These are phyloP conservation scores for Echeneis naucrates DNA, from an alignment of 2,797 vertebrate species.

Conservation along the genomic window DNA sequence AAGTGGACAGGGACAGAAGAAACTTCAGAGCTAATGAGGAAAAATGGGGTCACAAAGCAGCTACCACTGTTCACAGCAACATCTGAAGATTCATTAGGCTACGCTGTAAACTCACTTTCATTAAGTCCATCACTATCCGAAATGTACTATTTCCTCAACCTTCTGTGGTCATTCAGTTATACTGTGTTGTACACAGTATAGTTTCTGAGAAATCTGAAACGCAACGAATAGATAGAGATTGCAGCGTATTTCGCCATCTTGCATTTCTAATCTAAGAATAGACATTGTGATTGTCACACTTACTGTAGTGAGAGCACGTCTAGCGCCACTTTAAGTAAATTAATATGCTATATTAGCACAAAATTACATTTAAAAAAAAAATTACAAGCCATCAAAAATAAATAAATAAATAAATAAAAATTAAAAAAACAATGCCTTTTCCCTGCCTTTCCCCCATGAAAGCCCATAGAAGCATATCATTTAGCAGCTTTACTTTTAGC, in stretches of 20 bases:
- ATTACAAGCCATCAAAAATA: background rate
- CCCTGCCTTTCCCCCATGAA: background rate
- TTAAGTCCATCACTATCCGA: slow-evolving; percentile 1
- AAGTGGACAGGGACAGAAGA: slow-evolving; percentile 36
- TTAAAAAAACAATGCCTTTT: too few species aligned
- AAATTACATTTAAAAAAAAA: background rate
- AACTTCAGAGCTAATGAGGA: slow-evolving; percentile 65
- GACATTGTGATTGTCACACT: slow-evolving; percentile 1
- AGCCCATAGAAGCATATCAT: slow-evolving; percentile 22
- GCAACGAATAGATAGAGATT: too few species aligned
- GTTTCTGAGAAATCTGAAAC: background rate
- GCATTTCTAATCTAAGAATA: background rate
- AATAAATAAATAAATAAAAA: too few species aligned
- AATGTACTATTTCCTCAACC: background rate
- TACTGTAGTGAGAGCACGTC: background rate
- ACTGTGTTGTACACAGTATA: background rate
- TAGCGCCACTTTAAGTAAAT: background rate
- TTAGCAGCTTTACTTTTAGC: slow-evolving; percentile 32
- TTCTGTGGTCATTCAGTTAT: background rate
- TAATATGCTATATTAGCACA: background rate
- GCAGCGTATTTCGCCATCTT: background rate
- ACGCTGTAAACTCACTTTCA: background rate
- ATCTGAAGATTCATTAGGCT: slow-evolving; percentile 20
- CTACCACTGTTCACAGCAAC: slow-evolving; percentile 14
- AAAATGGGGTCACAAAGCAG: slow-evolving; percentile 46